These are phyloP conservation scores for Drosophila littoralis DNA, from an alignment of 1,140 invertebrate species.

Conservation along the genomic window DNA sequence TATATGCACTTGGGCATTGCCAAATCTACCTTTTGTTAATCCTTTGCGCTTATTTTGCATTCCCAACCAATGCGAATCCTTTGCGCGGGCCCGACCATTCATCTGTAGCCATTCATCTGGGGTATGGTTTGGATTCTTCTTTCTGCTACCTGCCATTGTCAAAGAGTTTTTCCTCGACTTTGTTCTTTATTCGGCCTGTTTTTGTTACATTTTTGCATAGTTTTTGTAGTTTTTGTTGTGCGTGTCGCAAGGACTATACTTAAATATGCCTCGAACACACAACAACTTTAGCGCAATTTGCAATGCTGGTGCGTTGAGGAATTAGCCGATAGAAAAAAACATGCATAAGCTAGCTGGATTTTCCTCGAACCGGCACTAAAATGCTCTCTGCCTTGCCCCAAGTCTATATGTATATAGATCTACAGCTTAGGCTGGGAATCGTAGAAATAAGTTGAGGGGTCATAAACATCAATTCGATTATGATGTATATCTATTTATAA, in stretches of 20 bases:
- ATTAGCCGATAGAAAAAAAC: conserved; percentile 20
- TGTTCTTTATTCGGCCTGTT: conserved; percentile 27
- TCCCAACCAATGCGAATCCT: conserved; percentile 26
- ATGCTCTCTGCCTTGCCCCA: neutral
- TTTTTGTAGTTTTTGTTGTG: conserved; percentile 50
- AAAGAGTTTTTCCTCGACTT: conserved; percentile 58
- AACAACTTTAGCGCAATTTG: conserved; percentile 42
- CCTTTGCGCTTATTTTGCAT: conserved; percentile 77
- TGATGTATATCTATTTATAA: no score
- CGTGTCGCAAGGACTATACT: conserved; percentile 30
- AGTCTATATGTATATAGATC: neutral
- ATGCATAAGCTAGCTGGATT: conserved; percentile 1
- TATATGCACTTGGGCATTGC: conserved; percentile 35
- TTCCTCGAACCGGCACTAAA: conserved; percentile 9
- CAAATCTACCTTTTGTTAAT: conserved; percentile 49
- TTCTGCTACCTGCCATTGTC: conserved; percentile 53
- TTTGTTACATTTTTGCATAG: conserved; percentile 81
- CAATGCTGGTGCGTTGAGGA: conserved; percentile 21
- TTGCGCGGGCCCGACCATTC: conserved; percentile 29
- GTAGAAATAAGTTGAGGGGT: neutral
- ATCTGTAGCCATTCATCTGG: conserved; percentile 35
- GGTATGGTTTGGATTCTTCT: conserved; percentile 1
- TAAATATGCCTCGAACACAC: conserved; percentile 3
- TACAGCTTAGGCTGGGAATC: neutral
- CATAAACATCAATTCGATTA: no score